Conservation (phyloP, 1,140 invertebrate genomes). For the Cecropterus lyciades region DNA sequence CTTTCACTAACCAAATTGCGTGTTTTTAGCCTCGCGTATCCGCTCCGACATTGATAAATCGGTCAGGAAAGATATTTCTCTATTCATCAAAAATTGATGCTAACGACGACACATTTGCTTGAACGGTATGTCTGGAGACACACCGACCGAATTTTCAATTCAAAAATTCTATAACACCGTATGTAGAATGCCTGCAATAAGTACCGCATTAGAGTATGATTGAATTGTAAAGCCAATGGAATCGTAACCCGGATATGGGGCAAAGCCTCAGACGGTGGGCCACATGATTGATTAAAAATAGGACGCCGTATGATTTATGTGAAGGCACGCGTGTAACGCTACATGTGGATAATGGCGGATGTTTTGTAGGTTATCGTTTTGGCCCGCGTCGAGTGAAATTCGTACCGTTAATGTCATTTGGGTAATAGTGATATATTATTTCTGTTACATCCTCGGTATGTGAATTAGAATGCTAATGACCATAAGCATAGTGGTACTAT, state of each 20-base stretch:
- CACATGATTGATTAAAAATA: constrained; percentile 46
- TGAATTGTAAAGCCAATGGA: constrained; percentile 18
- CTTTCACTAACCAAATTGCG: constrained; percentile 12
- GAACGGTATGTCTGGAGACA: not conserved
- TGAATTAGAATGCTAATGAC: too few relatives aligned
- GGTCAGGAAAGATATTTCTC: constrained; percentile 16
- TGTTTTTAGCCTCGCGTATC: constrained; percentile 14
- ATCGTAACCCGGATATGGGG: constrained; percentile 12
- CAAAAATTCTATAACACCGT: too few relatives aligned
- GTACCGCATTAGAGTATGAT: constrained; percentile 5
- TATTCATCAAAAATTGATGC: constrained; percentile 16
- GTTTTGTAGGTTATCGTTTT: constrained; percentile 24
- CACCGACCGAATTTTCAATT: not conserved
- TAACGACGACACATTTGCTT: constrained; percentile 13
- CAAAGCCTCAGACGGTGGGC: constrained; percentile 14
- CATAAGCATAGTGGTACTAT: too few relatives aligned
- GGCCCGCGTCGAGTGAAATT: not conserved
- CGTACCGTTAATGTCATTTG: not conserved
- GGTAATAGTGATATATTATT: not conserved
- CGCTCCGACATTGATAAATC: constrained; percentile 21
- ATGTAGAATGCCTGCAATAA: constrained; percentile 5
- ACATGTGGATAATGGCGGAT: constrained; percentile 19
- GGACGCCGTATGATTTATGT: constrained; percentile 38
- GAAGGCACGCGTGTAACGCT: constrained; percentile 2
- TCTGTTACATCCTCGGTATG: too few relatives aligned